Percentiles rank a stretch among this genome's conserved stretches.
phyloP scores from a whole-genome alignment of 1,140 invertebrate species.

The Drosophila tropicalis region DNA sequence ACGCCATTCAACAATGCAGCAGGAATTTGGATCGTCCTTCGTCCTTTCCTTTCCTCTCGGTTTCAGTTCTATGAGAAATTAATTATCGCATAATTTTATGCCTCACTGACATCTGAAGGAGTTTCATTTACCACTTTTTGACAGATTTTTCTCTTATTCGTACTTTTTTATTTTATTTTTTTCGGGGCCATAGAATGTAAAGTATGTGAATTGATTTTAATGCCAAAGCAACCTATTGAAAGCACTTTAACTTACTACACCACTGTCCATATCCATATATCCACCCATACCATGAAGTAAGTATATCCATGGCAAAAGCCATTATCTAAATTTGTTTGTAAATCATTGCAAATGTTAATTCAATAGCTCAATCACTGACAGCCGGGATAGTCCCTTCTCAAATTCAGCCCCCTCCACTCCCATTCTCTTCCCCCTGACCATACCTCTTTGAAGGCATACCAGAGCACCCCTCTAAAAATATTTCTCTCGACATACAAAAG shows the following conservation, averaged over 20 bases:
- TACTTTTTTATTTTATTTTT: too few relatives aligned
- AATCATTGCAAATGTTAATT: conserved; percentile 81
- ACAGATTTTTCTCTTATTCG: conserved; percentile 55
- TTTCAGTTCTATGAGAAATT: conserved; percentile 67
- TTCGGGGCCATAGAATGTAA: conserved; percentile 17
- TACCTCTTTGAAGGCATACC: not conserved
- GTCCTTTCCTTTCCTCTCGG: conserved; percentile 17
- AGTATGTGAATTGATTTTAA: conserved; percentile 43
- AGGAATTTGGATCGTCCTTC: conserved; percentile 26
- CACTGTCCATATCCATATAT: conserved; percentile 3
- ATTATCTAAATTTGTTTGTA: conserved; percentile 78
- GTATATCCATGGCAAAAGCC: conserved; percentile 30
- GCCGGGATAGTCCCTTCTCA: conserved; percentile 21
- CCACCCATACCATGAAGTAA: too few relatives aligned
- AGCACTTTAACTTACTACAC: not conserved
- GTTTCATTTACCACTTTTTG: conserved; percentile 81
- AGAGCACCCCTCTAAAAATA: not conserved
- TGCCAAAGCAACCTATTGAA: conserved; percentile 1
- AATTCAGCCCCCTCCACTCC: conserved; percentile 1
- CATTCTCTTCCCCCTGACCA: not conserved
- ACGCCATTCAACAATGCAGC: conserved; percentile 48
- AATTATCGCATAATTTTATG: conserved; percentile 83
- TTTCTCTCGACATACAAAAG: conserved; percentile 42
- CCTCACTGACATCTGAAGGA: conserved; percentile 80
- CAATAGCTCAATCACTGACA: conserved; percentile 70